Evolutionary conservation across 2,113 vertebrate species (phyloP), one percentile per base, ranked within the genome.

Genomic region (Callipepla californica): DNA sequence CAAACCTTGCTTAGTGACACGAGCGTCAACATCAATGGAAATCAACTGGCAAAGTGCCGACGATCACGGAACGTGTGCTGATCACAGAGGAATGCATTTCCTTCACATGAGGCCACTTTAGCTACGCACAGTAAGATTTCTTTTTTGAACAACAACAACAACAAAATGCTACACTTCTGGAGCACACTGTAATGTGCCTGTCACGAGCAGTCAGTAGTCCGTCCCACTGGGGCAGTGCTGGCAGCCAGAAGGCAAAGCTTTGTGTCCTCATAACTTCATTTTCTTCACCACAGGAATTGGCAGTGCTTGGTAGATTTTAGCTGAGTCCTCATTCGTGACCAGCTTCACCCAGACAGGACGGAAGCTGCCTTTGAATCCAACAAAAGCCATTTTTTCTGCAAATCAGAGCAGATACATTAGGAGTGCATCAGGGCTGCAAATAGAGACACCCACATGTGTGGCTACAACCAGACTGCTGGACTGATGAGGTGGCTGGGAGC

Each of bases 331-430:
- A 2, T 95, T 94, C 0, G 98, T 98, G 58, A 94, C 94, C 96
- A 98, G 88, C 36, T 95, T 98, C 91, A 98, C 97, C 98, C 98
- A 99, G 79, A 96, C 95, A 1, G 98, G 98, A 51, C 58, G 97
- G 95, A 98, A 98, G 90, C 90, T 90, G 83, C 98, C 98, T 89
- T 98, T 99, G 97, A 98, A 99, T 79, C 98, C 98, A 0, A 98
- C 97, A 32, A 99, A 98, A 9, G 95, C 97, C 96, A 98, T 93
- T 96, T 98, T 98, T 55, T 98, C 98, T 98, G 96, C 61, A 97
- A 97, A 82, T 9, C 63, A 83, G 6, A 57, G 34, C 47, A 76
- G 55, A 77, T 1, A 0, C 0, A 4, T 80, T 25, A 84, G 55
- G 9, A 48, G 12, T 0, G 30, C 4, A 28, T 32, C 5, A 7